These are phyloP conservation scores for Dasysyrphus albostriatus DNA, from an alignment of 2,888 invertebrate genomes.

Conservation along the genomic window DNA sequence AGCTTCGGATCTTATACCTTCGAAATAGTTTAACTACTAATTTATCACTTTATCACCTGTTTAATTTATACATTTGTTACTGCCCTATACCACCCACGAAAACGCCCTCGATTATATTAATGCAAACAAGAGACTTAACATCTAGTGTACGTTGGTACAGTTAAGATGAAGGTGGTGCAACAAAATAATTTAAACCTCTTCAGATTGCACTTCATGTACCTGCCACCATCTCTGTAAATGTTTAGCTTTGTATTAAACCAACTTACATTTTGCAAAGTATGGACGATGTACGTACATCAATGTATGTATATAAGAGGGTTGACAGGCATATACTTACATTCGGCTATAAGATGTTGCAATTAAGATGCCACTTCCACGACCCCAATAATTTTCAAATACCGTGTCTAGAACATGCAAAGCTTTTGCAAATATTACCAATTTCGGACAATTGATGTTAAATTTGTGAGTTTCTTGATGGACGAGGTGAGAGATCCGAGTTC, in stretches of 20 bases:
- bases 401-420: conserved; percentile 18
- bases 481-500: conserved; percentile 27
- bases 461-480: conserved; percentile 34
- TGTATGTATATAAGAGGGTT: too few relatives aligned
- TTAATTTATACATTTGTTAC: conserved; percentile 68
- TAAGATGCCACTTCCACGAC: conserved; percentile 69
- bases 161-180: conserved; percentile 26
- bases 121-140: conserved; percentile 34
- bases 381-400: conserved; percentile 59
- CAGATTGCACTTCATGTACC: conserved; percentile 3
- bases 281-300: not conserved
- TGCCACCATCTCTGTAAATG: conserved; percentile 33
- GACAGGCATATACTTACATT: conserved; percentile 32
- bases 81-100: conserved; percentile 20
- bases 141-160: not conserved
- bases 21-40: conserved; percentile 58
- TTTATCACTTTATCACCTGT: conserved; percentile 67
- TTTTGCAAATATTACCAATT: conserved; percentile 47
- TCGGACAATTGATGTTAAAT: conserved; percentile 45
- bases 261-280: conserved; percentile 42
- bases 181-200: conserved; percentile 32
- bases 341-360: conserved; percentile 52
- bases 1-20: conserved; percentile 17
- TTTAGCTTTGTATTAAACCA: conserved; percentile 60
- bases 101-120: conserved; percentile 30